phyloP scores from a whole-genome alignment of 1,140 invertebrate species.

The Mamestra configurata region DNA sequence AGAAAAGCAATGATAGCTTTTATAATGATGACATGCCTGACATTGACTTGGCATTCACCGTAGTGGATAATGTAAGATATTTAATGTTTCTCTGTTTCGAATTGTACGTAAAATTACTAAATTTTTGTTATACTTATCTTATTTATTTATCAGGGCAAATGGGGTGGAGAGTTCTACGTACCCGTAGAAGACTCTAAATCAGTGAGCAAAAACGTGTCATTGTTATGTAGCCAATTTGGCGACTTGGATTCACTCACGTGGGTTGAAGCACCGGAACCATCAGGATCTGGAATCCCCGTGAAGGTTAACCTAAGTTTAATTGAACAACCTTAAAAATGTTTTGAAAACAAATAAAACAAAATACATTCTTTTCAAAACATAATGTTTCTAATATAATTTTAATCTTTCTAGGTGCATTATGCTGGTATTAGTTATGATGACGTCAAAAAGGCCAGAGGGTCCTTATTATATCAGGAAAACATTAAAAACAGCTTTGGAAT shows the following conservation, averaged over 20 bases:
- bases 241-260: constrained; percentile 59
- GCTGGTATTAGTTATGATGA: constrained; percentile 60
- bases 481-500: constrained; percentile 56
- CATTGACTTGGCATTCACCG: constrained; percentile 54
- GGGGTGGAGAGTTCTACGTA: constrained; percentile 28
- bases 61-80: constrained; percentile 12
- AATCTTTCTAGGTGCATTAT: constrained; percentile 61
- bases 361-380: no score
- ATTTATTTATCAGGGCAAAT: constrained; percentile 11
- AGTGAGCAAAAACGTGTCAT: constrained; percentile 23
- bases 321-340: neutral
- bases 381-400: neutral
- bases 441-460: constrained; percentile 55
- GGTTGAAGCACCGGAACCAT: constrained; percentile 52
- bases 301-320: constrained; percentile 43
- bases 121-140: neutral
- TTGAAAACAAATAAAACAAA: no score
- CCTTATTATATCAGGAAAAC: constrained; percentile 34
- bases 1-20: neutral
- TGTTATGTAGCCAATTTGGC: constrained; percentile 45
- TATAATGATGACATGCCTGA: constrained; percentile 24
- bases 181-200: neutral
- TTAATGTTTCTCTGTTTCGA: neutral
- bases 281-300: constrained; percentile 51
- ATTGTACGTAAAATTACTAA: no score